These are phyloP conservation scores for Botia almorhae DNA, from an alignment of 2,797 vertebrate species.

Conservation along the genomic window DNA sequence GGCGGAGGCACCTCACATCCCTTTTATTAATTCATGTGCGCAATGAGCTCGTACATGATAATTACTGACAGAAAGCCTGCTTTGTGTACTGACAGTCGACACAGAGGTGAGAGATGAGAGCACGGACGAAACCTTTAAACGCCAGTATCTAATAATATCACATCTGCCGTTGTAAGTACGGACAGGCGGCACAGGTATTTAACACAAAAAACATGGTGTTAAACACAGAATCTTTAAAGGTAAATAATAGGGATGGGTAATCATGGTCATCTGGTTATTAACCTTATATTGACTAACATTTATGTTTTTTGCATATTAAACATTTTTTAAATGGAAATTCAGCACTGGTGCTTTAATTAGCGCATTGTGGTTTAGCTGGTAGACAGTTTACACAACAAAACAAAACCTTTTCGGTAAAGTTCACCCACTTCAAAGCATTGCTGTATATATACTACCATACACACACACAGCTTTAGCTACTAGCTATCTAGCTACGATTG, in stretches of 20 bases:
- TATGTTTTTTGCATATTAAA: too few species aligned
- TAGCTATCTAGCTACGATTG: not conserved
- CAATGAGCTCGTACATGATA: conserved; percentile 58
- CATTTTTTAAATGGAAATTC: too few species aligned
- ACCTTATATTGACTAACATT: too few species aligned
- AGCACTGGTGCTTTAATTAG: too few species aligned
- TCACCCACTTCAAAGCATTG: not conserved
- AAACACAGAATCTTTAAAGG: conserved; percentile 1
- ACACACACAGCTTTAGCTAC: not conserved
- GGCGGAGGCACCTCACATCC: conserved; percentile 29
- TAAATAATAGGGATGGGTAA: not conserved
- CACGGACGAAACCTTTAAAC: conserved; percentile 53
- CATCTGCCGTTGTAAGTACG: conserved; percentile 24
- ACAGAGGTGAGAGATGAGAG: conserved; percentile 52
- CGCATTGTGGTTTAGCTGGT: too few species aligned
- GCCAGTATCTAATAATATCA: conserved; percentile 49
- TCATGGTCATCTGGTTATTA: not conserved
- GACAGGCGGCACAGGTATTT: conserved; percentile 1
- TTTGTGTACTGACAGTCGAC: conserved; percentile 65
- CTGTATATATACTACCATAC: not conserved
- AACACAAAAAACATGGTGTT: not conserved
- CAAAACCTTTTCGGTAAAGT: too few species aligned
- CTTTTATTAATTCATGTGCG: conserved; percentile 61
- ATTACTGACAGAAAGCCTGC: conserved; percentile 66
- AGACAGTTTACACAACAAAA: too few species aligned